These are phyloP conservation scores for Lichenostomus cassidix DNA, from an alignment of 2,113 vertebrate species.

Conservation along the genomic window DNA sequence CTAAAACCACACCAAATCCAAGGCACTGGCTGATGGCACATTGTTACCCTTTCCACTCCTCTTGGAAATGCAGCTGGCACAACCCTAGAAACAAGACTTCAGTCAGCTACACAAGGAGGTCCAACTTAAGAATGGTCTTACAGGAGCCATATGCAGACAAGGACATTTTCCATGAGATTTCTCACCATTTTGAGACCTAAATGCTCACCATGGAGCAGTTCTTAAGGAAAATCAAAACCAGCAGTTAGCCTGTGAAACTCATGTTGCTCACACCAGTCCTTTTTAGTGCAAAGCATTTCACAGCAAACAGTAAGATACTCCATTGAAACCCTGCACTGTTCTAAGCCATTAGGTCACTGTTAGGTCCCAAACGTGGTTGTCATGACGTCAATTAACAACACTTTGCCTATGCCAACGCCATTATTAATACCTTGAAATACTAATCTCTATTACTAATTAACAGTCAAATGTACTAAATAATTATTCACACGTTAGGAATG, in stretches of 20 bases:
- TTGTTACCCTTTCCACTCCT: neutral
- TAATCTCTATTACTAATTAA: conserved; percentile 17
- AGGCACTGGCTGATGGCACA: neutral
- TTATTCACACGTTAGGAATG: neutral
- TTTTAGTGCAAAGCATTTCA: neutral
- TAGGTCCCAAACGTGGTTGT: neutral
- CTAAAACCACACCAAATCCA: conserved; percentile 26
- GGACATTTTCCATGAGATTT: neutral
- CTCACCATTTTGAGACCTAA: neutral
- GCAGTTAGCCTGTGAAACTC: neutral
- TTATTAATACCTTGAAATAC: conserved; percentile 11
- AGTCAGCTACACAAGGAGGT: neutral
- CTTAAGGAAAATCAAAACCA: neutral
- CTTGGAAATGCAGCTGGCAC: neutral
- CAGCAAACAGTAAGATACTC: neutral
- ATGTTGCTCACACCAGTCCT: neutral
- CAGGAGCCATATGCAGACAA: neutral
- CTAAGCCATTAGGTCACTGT: neutral
- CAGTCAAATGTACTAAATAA: neutral
- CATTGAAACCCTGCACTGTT: neutral
- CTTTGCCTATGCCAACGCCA: neutral
- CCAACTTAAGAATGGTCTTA: neutral
- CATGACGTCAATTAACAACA: neutral
- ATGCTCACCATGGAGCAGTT: neutral
- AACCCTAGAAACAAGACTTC: neutral